Evolutionary conservation across 1,140 invertebrate genomes (phyloP).

Genomic region (Polypedilum pembai): DNA sequence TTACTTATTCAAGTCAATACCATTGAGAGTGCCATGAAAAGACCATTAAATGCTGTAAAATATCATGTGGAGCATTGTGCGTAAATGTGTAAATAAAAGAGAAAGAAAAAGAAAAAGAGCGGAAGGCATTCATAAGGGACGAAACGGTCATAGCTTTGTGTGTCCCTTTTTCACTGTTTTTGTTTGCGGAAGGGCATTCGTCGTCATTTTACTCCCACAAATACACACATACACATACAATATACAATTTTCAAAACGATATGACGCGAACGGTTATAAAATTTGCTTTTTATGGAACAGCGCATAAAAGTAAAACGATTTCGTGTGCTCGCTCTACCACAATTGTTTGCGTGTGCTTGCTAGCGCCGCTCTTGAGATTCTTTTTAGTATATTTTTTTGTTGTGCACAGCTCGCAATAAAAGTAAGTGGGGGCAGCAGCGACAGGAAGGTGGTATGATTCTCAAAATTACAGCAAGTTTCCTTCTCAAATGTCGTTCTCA

Average conservation of each 20-base stretch:
- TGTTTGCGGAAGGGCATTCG: not conserved
- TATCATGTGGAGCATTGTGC: not conserved
- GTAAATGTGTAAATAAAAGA: not conserved
- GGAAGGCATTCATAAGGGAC: no score
- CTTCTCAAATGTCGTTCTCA: not conserved
- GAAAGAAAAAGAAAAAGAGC: no score
- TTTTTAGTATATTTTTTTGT: no score
- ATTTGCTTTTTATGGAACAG: not conserved
- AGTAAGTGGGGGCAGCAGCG: not conserved
- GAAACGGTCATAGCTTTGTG: no score
- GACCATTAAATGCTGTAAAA: not conserved
- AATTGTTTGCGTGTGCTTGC: not conserved
- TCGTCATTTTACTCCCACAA: not conserved
- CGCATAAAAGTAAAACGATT: slow-evolving; percentile 18
- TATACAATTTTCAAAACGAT: not conserved
- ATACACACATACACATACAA: not conserved
- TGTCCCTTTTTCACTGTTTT: not conserved
- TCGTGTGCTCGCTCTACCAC: not conserved
- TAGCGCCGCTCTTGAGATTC: no score
- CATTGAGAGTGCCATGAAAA: not conserved
- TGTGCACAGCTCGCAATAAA: not conserved
- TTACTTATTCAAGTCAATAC: no score
- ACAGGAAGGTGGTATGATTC: not conserved
- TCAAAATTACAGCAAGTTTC: not conserved
- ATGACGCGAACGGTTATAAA: not conserved